A percentile compares a stretch with the other conserved stretches of the same genome.
Conservation (phyloP, 2,888 invertebrate species). For the Drosophila dives region DNA sequence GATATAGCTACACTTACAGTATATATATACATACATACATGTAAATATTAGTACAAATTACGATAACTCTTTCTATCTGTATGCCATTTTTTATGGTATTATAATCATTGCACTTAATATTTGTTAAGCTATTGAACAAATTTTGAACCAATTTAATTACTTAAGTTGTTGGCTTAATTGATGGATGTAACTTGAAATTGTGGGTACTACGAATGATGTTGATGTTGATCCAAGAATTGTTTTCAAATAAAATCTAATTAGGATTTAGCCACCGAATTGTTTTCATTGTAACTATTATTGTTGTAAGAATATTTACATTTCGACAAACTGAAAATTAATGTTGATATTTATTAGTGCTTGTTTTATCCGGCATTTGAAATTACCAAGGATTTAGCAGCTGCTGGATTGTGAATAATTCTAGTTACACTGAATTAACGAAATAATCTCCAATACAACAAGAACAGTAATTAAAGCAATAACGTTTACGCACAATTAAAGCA, state of each 20-base stretch:
- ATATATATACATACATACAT: constrained; percentile 4
- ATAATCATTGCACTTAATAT: background rate
- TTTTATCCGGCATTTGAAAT: constrained; percentile 30
- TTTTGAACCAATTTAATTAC: background rate
- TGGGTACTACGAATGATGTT: background rate
- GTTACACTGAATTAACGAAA: constrained; percentile 13
- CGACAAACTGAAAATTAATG: background rate
- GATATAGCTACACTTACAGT: constrained; percentile 4
- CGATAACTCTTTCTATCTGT: background rate
- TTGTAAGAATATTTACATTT: constrained; percentile 2
- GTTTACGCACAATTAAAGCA: constrained; percentile 48
- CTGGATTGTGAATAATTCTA: constrained; percentile 21
- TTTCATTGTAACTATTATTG: background rate
- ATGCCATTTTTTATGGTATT: background rate
- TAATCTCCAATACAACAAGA: background rate
- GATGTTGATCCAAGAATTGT: background rate
- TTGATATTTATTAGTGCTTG: background rate
- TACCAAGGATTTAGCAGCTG: constrained; percentile 23
- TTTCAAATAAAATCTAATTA: background rate
- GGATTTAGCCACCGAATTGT: background rate
- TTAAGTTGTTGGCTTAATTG: background rate
- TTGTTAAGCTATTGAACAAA: background rate
- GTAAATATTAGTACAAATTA: background rate
- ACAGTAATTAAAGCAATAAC: background rate
- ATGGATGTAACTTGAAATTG: background rate